A percentile compares a stretch with the other conserved stretches of the same genome.
phyloP scores from a whole-genome alignment of 2,797 vertebrate species.

The Poeciliopsis turneri region DNA sequence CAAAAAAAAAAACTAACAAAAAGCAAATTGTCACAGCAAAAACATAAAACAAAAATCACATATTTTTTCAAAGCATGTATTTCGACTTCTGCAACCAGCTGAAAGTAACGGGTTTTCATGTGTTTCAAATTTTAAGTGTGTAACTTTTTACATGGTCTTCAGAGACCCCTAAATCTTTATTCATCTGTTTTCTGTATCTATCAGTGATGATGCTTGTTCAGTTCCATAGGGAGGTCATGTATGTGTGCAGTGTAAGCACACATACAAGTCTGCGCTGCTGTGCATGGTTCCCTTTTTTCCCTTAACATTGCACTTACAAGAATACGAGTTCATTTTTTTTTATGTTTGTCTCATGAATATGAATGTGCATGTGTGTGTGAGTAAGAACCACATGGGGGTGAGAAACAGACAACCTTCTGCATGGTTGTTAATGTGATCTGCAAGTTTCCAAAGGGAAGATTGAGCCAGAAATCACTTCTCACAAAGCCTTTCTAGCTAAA shows the following conservation, averaged over 20 bases:
- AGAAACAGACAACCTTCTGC: slow-evolving; percentile 20
- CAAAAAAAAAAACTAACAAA: neutral
- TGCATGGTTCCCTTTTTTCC: slow-evolving; percentile 13
- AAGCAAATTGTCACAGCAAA: slow-evolving; percentile 21
- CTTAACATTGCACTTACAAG: slow-evolving; percentile 45
- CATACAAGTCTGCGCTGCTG: slow-evolving; percentile 11
- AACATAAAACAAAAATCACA: neutral
- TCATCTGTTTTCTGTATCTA: slow-evolving; percentile 51
- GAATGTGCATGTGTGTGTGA: slow-evolving; percentile 8
- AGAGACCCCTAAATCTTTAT: slow-evolving; percentile 36
- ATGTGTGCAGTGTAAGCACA: neutral
- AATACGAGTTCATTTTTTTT: slow-evolving; percentile 43
- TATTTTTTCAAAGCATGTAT: slow-evolving; percentile 17
- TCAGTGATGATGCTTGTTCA: slow-evolving; percentile 34
- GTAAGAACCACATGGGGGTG: neutral
- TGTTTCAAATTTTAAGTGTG: slow-evolving; percentile 23
- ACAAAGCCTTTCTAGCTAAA: neutral
- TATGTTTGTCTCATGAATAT: neutral
- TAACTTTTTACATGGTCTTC: slow-evolving; percentile 33
- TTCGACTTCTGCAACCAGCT: slow-evolving; percentile 12
- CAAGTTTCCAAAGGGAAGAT: slow-evolving; percentile 31
- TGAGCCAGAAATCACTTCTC: neutral
- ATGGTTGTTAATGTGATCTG: slow-evolving; percentile 35
- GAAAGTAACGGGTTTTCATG: slow-evolving; percentile 15
- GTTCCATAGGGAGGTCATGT: slow-evolving; percentile 11